Evolutionary conservation across 2,888 invertebrate species (phyloP), one percentile per base, ranked within the genome.

Genomic region (Synergus itoensis): DNA sequence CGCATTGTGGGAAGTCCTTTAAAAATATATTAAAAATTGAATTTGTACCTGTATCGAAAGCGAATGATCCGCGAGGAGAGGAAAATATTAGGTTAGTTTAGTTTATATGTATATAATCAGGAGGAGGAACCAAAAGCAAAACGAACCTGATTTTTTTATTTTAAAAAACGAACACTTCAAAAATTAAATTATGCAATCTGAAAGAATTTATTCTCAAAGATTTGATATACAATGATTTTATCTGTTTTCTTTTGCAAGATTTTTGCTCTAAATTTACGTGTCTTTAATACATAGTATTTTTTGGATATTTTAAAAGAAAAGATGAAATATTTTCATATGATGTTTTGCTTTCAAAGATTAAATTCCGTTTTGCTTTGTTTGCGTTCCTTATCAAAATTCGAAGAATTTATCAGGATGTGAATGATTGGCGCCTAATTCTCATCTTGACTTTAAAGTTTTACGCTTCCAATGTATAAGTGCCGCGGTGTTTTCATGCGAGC

Each of bases 11-110:
- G 82, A 78, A 77, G 5, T 77, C 79, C 77, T 77, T 80, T 78
- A 84, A 69, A 16, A 73, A 9, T 48, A 69, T 69, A 69, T 69
- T 48, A 36, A 45, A 48, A 36, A 73, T 73, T 73, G 36, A 89
- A 87, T 86, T 88, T 89, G 89, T 90, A 90, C 90, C 90, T 90
- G 89, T 88, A 88, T 88, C 86, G 82, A 87, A 86, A 87, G 87
- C 84, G 85, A 87, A 84, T 85, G 85, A 86, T 78, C 79, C 82
- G 84, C 79, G 83, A 84, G 80, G 80, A 82, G 79, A 79, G 80
- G 81, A 81, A 83, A 80, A 78, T 76, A 63, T 73, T 43, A 81
- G 77, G 78, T 80, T 75, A 77, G 75, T 79, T 73, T 53, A 53
- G 53, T 62, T 62, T 45, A 14, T 43, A 45, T 18, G 21, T 28